phyloP scores from a whole-genome alignment of 2,888 invertebrate species.

The Chrysolina oricalcia region DNA sequence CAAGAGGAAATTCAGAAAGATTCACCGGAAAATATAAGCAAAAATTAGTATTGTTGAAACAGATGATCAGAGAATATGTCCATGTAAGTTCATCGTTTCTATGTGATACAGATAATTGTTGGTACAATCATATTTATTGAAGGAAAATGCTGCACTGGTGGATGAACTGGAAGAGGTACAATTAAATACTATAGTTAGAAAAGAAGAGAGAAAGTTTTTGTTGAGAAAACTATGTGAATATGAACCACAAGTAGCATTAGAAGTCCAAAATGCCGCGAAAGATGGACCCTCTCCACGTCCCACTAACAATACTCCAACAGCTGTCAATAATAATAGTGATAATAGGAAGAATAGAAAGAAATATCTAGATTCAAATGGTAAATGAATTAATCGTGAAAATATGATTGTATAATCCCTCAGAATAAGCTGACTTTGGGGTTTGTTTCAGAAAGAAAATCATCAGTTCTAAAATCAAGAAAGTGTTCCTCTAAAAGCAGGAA shows the following conservation, averaged over 20 bases:
- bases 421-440: background rate
- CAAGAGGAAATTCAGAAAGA: constrained; percentile 49
- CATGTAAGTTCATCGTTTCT: constrained; percentile 74
- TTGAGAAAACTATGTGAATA: constrained; percentile 84
- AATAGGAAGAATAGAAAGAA: constrained; percentile 63
- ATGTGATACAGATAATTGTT: too few species aligned
- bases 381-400: background rate
- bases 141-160: constrained; percentile 90
- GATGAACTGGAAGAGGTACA: constrained; percentile 92
- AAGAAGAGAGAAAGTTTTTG: constrained; percentile 88
- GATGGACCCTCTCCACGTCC: constrained; percentile 56
- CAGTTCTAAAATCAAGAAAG: constrained; percentile 56
- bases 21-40: constrained; percentile 74
- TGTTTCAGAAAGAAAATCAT: constrained; percentile 54
- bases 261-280: constrained; percentile 69
- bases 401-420: background rate
- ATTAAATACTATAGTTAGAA: constrained; percentile 84
- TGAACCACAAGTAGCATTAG: constrained; percentile 72
- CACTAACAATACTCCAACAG: constrained; percentile 18
- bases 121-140: constrained; percentile 36
- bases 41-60: constrained; percentile 78
- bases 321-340: constrained; percentile 44
- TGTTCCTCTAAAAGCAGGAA: constrained; percentile 65
- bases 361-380: constrained; percentile 22
- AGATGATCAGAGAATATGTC: constrained; percentile 78